phyloP scores from a whole-genome alignment of 2,113 vertebrate genomes.

The Orthonyx spaldingii region DNA sequence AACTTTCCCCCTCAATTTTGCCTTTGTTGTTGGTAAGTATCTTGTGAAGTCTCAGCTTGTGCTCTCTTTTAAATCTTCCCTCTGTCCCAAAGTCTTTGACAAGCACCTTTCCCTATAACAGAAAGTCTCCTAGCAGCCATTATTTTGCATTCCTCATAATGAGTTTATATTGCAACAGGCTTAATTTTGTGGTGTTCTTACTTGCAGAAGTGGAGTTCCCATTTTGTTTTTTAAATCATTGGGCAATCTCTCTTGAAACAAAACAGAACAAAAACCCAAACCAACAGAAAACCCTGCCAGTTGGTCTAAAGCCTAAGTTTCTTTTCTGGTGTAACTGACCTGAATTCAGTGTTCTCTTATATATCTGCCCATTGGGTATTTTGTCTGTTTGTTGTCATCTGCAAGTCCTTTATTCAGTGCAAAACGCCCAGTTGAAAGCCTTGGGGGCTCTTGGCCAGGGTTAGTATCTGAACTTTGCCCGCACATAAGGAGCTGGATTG shows the following conservation, averaged over 20 bases:
- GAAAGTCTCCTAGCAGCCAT: neutral
- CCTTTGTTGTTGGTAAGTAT: neutral
- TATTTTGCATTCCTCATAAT: neutral
- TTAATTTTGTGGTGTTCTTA: neutral
- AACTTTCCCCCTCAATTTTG: neutral
- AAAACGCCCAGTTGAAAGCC: neutral
- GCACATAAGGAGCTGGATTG: constrained; percentile 23
- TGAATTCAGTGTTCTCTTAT: constrained; percentile 20
- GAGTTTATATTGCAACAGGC: neutral
- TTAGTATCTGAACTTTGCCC: constrained; percentile 23
- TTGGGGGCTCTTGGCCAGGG: neutral
- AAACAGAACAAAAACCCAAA: neutral
- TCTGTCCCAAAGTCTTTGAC: neutral
- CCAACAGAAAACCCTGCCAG: neutral
- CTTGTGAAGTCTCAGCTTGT: neutral
- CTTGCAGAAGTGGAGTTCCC: constrained; percentile 18
- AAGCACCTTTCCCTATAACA: neutral
- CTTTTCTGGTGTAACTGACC: constrained; percentile 19
- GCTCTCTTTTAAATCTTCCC: neutral
- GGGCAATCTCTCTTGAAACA: neutral
- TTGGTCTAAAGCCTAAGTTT: constrained; percentile 9
- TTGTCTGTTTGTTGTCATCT: neutral
- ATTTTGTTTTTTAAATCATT: constrained; percentile 38
- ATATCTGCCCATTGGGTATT: neutral
- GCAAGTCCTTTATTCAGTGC: neutral